Percentiles rank a stretch among this genome's conserved stretches.
phyloP scores from a whole-genome alignment of 2,113 vertebrate species.

The Pedetes capensis region DNA sequence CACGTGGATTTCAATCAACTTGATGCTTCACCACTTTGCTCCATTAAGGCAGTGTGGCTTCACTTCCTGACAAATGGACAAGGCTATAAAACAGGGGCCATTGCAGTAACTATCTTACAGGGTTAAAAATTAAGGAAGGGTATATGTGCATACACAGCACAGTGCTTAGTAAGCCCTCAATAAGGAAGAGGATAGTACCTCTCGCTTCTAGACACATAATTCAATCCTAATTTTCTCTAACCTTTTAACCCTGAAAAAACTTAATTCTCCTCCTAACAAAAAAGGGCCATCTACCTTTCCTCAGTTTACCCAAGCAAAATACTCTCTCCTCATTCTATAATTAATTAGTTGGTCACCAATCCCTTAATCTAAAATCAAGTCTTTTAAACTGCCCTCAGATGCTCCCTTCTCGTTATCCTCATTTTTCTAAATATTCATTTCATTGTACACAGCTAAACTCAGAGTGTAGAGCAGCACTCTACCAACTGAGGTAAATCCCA shows the following conservation, averaged over 20 bases:
- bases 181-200: background rate
- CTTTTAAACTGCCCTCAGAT: background rate
- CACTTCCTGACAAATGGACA: background rate
- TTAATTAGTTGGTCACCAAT: background rate
- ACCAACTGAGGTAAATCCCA: no score
- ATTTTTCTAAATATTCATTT: constrained; percentile 8
- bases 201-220: background rate
- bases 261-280: background rate
- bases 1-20: background rate
- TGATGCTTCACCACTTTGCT: background rate
- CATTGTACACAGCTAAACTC: no score
- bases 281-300: background rate
- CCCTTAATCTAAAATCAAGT: background rate
- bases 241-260: background rate
- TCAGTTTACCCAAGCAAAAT: background rate
- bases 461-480: no score
- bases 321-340: background rate
- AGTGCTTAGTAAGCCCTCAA: background rate
- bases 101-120: background rate
- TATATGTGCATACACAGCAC: rapidly evolving
- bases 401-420: background rate
- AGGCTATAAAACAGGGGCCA: background rate
- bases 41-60: background rate
- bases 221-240: background rate
- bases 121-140: background rate